phyloP scores from a whole-genome alignment of 1,140 invertebrate species.

The Papilio helenus region DNA sequence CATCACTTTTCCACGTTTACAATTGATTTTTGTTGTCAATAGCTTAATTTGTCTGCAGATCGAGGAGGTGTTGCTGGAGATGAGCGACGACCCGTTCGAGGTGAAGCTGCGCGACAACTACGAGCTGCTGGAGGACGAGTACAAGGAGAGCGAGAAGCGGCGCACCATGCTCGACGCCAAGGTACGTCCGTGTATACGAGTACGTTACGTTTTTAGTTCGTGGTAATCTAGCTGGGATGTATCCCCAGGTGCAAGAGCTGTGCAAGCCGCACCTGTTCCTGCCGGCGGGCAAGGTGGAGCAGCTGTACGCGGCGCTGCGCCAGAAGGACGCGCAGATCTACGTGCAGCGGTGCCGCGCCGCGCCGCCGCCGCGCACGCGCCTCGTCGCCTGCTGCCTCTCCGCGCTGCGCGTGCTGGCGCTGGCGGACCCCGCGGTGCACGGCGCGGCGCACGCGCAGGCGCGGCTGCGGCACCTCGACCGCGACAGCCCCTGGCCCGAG shows the following conservation, averaged over 20 bases:
- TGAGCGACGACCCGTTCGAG: conserved; percentile 99
- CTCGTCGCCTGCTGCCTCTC: conserved; percentile 66
- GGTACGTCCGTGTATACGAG: conserved; percentile 76
- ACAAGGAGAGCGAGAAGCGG: conserved; percentile 96
- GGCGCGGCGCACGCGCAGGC: conserved; percentile 78
- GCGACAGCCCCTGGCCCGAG: conserved; percentile 93
- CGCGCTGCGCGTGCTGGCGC: conserved; percentile 87
- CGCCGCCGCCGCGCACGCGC: conserved; percentile 86
- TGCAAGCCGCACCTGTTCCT: conserved; percentile 92
- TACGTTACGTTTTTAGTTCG: neutral
- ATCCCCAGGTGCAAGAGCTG: conserved; percentile 83
- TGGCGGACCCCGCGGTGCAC: conserved; percentile 94
- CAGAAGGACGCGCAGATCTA: conserved; percentile 98
- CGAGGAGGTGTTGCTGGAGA: conserved; percentile 93
- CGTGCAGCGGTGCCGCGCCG: conserved; percentile 88
- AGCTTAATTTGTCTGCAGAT: conserved; percentile 80
- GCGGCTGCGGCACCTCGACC: conserved; percentile 59
- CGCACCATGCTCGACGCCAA: conserved; percentile 94
- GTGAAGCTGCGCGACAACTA: conserved; percentile 98
- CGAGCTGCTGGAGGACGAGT: conserved; percentile 97
- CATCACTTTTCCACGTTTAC: neutral
- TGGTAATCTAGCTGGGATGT: neutral
- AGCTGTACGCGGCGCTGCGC: conserved; percentile 92
- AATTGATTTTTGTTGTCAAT: conserved; percentile 29
- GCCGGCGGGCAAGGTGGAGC: conserved; percentile 94